Evolutionary conservation across 2,797 vertebrate species (phyloP).

Genomic region (Coregonus ussuriensis): DNA sequence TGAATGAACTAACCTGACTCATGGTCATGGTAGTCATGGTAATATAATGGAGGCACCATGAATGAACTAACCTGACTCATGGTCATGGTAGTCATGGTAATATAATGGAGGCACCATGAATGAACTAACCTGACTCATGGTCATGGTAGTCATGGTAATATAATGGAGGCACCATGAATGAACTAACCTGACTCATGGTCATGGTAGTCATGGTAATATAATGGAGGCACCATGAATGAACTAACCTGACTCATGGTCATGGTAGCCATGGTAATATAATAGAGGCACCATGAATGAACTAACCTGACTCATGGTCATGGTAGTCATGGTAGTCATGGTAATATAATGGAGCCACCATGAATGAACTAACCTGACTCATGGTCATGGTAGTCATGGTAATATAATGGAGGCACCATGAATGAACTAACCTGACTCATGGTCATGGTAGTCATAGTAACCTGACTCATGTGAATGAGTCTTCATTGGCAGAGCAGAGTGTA

Average conservation of each 20-base stretch:
- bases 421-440: background rate
- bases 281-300: background rate
- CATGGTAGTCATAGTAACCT: no score
- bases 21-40: constrained; percentile 30
- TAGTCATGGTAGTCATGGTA: no score
- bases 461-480: constrained; percentile 45
- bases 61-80: background rate
- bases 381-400: no score
- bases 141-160: no score
- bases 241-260: background rate
- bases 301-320: no score
- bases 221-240: no score
- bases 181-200: no score
- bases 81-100: background rate
- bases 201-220: no score
- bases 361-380: no score
- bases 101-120: background rate
- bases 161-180: no score
- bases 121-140: no score
- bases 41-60: background rate
- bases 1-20: constrained; percentile 17
- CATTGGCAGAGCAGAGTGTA: constrained; percentile 34
- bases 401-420: background rate
- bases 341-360: background rate
- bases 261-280: background rate